A percentile compares a stretch with the other conserved stretches of the same genome.
Conservation (phyloP, 2,888 invertebrate genomes). For the Scaptomyza polygonia region DNA sequence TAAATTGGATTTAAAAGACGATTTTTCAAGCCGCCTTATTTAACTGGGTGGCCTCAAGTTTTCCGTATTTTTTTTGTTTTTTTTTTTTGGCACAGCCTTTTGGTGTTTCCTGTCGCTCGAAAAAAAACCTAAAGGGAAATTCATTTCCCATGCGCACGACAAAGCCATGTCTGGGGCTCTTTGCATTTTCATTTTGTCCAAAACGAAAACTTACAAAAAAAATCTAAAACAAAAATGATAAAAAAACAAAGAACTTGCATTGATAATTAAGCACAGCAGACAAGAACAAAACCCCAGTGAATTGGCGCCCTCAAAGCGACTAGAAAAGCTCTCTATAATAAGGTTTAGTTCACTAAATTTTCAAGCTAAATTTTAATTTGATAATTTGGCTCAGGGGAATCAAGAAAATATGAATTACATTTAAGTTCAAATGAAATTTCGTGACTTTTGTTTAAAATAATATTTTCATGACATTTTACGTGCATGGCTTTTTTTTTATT, state of each 20-base stretch:
- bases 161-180: slow-evolving; percentile 74
- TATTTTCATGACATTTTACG: neutral
- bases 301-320: slow-evolving; percentile 23
- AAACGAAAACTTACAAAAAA: slow-evolving; percentile 53
- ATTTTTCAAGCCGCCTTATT: slow-evolving; percentile 27
- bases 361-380: neutral
- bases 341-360: neutral
- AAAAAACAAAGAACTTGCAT: slow-evolving; percentile 67
- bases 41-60: slow-evolving; percentile 17
- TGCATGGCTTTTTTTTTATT: neutral
- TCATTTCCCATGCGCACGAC: slow-evolving; percentile 77
- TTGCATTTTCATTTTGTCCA: slow-evolving; percentile 54
- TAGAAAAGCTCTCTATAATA: slow-evolving; percentile 26
- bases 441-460: no score
- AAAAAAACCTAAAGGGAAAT: slow-evolving; percentile 68
- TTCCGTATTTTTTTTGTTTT: slow-evolving; percentile 10
- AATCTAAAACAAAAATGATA: slow-evolving; percentile 18
- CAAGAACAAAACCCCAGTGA: slow-evolving; percentile 29
- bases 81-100: slow-evolving; percentile 38
- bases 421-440: no score
- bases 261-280: slow-evolving; percentile 74
- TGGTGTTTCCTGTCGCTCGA: slow-evolving; percentile 72
- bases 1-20: slow-evolving; percentile 34
- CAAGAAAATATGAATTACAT: neutral
- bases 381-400: neutral